These are phyloP conservation scores for Chionis minor DNA, from an alignment of 2,113 vertebrate species.

Conservation along the genomic window DNA sequence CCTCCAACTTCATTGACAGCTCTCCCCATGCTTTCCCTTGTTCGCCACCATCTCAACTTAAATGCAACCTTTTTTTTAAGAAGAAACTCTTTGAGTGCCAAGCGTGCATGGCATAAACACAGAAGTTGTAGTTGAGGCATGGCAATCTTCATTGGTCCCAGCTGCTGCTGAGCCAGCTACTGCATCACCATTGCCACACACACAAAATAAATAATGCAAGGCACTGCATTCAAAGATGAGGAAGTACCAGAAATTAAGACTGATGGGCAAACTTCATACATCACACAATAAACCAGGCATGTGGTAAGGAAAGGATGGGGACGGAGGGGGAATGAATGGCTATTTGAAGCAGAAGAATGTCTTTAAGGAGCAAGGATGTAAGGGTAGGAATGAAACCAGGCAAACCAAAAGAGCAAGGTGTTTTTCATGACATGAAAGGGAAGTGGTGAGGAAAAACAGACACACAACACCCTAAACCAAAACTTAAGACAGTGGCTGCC, in stretches of 20 bases:
- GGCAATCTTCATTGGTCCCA: too few species aligned
- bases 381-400: not conserved
- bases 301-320: not conserved
- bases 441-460: not conserved
- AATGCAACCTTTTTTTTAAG: not conserved
- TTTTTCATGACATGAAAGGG: not conserved
- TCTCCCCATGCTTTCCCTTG: not conserved
- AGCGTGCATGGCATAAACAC: accelerated
- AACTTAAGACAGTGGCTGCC: not conserved
- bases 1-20: not conserved
- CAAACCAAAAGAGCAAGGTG: not conserved
- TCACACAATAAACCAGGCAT: not conserved
- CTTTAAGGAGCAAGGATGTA: not conserved
- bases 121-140: accelerated
- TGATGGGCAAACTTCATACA: not conserved
- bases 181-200: not conserved
- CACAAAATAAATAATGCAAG: not conserved
- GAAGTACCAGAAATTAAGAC: not conserved
- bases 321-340: not conserved
- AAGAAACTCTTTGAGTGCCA: not conserved
- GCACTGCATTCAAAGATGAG: not conserved
- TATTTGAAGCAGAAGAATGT: not conserved
- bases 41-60: not conserved
- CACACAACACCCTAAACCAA: not conserved
- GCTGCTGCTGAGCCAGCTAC: not conserved